A percentile compares a stretch with the other conserved stretches of the same genome.
Conservation (phyloP, 2,888 invertebrate genomes). For the Papilio gigon region DNA sequence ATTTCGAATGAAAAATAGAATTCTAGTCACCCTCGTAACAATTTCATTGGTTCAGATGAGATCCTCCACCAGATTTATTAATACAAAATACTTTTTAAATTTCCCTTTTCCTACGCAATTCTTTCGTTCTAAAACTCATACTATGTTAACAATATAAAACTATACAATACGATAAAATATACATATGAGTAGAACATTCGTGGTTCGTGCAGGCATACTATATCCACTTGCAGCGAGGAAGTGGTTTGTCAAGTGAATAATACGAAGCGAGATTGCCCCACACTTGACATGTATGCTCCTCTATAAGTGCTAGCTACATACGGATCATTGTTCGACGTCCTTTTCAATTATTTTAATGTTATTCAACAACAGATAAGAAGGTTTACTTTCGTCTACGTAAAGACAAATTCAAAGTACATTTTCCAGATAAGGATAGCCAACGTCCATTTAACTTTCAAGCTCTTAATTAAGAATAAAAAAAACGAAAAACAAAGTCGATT, state of each 20-base stretch:
- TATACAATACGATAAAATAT: background rate
- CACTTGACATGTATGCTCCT: constrained; percentile 41
- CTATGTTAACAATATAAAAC: background rate
- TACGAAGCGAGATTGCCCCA: constrained; percentile 61
- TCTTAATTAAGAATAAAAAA: too few species aligned
- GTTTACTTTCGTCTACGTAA: background rate
- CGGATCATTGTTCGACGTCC: constrained; percentile 6
- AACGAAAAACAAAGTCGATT: too few species aligned
- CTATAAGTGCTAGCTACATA: constrained; percentile 19
- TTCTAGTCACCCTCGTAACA: too few species aligned
- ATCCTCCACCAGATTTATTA: too few species aligned
- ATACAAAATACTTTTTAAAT: too few species aligned
- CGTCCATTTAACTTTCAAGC: background rate
- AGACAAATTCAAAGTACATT: too few species aligned
- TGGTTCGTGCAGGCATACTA: constrained; percentile 15
- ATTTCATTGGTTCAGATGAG: too few species aligned
- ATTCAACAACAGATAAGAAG: background rate
- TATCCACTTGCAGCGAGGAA: constrained; percentile 56
- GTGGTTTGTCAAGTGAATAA: constrained; percentile 65
- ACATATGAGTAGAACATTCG: background rate
- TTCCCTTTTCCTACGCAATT: too few species aligned
- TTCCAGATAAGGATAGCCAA: background rate
- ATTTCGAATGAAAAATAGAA: too few species aligned
- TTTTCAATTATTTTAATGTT: constrained; percentile 3
- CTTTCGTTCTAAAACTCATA: too few species aligned